Evolutionary conservation across 2,888 invertebrate genomes (phyloP), one percentile per base, ranked within the genome.

Genomic region (Drosophila tanythrix): DNA sequence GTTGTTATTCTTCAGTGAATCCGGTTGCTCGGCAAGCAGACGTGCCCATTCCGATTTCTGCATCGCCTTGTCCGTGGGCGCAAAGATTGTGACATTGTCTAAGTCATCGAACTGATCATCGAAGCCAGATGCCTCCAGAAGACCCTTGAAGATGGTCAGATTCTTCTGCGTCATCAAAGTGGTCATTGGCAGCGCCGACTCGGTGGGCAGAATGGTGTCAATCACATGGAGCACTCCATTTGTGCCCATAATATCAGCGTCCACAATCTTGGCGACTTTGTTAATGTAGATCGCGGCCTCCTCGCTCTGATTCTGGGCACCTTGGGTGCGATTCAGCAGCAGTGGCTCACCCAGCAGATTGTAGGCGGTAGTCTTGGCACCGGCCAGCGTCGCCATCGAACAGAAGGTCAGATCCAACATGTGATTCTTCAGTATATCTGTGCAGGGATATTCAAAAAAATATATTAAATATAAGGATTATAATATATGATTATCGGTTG

Each of bases 181-280:
- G 33, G 92, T 91, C 53, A 93, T 83, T 4, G 93, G 93, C 56
- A 93, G 72, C 0, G 93, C 93, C 29, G 95, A 94, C 74, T 95
- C 94, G 0, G 96, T 96, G 61, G 96, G 94, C 52, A 96, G 90
- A 33, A 96, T 94, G 4, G 94, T 94, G 83, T 96, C 96, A 74
- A 96, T 94, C 35, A 95, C 93, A 90, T 96, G 96, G 35, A 96
- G 90, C 3, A 96, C 96, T n/a, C 96, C 96, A 92, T 96, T 96
- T 2, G 95, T 95, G 15, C 94, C 96, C 92, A 96, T 94, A 36
- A 95, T 93, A 89, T 96, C 96, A 5, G 93, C 91, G 65, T 94
- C 94, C 10, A 94, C 90, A 33, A 96, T 94, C 88, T 94, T 94
- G 0, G 95, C 94, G 56, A 94, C 93, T 21, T 94, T 94, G 79